phyloP scores from a whole-genome alignment of 2,797 vertebrate species.

The Tamandua tetradactyla region DNA sequence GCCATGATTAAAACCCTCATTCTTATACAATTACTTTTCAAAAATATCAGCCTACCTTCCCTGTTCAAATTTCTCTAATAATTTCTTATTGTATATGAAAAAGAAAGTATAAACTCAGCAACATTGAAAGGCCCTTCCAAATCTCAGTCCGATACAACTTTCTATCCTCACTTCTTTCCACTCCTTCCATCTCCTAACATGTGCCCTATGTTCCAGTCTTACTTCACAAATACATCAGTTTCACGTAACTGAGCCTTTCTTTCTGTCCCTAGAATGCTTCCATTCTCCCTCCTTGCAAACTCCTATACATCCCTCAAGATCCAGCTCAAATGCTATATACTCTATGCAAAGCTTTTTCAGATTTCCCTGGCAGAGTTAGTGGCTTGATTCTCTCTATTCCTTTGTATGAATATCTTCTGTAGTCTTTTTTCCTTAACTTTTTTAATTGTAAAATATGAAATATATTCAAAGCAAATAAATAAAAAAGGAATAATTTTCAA shows the following conservation, averaged over 20 bases:
- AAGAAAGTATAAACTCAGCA: not conserved
- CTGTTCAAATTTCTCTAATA: not conserved
- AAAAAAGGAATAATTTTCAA: too few species aligned
- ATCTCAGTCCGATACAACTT: not conserved
- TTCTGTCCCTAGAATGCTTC: conserved; percentile 36
- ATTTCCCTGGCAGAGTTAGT: not conserved
- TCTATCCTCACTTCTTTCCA: conserved; percentile 9
- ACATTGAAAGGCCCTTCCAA: conserved; percentile 15
- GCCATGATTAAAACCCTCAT: conserved; percentile 25
- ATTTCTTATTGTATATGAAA: conserved; percentile 30
- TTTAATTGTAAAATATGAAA: too few species aligned
- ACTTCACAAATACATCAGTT: not conserved
- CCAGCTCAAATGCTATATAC: not conserved
- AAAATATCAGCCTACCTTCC: not conserved
- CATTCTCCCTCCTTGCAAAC: not conserved
- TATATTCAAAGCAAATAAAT: too few species aligned
- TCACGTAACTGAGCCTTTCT: conserved; percentile 8
- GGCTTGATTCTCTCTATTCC: not conserved
- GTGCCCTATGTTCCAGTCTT: not conserved
- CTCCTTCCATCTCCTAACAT: not conserved
- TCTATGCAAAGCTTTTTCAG: not conserved
- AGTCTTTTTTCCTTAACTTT: too few species aligned
- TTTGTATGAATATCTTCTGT: conserved; percentile 23
- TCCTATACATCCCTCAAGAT: conserved; percentile 6
- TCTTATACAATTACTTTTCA: conserved; percentile 36